These are phyloP conservation scores for Lepilemur ruficaudatus DNA, from an alignment of 2,797 vertebrate species.

Conservation along the genomic window DNA sequence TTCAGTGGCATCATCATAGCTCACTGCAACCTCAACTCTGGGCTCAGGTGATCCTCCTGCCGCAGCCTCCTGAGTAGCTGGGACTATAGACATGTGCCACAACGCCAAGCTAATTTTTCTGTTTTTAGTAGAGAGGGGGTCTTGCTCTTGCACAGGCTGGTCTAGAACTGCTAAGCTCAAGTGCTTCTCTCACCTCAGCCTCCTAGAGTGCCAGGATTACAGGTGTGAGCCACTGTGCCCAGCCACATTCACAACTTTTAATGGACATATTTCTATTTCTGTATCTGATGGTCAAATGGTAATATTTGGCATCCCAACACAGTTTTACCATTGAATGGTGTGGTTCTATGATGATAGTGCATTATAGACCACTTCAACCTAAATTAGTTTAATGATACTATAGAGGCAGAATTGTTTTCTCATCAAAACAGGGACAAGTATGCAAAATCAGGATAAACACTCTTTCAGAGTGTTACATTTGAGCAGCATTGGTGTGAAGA, in stretches of 20 bases:
- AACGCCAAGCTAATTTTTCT: too few species aligned
- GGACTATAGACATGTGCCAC: too few species aligned
- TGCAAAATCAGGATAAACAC: background rate
- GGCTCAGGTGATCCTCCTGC: too few species aligned
- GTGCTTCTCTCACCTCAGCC: too few species aligned
- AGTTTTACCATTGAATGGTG: background rate
- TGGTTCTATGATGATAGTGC: background rate
- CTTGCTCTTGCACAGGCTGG: too few species aligned
- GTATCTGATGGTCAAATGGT: background rate
- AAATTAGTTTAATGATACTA: background rate
- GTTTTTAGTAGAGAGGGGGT: too few species aligned
- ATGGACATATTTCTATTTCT: background rate
- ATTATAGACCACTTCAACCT: background rate
- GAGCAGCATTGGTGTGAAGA: background rate
- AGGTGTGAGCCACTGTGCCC: too few species aligned
- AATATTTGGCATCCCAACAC: background rate
- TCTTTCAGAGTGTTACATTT: background rate
- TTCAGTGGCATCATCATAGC: too few species aligned
- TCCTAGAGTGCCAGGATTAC: too few species aligned
- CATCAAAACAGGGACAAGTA: background rate
- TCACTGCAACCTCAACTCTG: too few species aligned
- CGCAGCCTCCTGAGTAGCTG: too few species aligned
- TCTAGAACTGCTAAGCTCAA: too few species aligned
- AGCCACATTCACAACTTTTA: background rate
- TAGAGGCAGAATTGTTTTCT: background rate